These are phyloP conservation scores for Heptranchias perlo DNA, from an alignment of 2,113 vertebrate genomes.

Conservation along the genomic window DNA sequence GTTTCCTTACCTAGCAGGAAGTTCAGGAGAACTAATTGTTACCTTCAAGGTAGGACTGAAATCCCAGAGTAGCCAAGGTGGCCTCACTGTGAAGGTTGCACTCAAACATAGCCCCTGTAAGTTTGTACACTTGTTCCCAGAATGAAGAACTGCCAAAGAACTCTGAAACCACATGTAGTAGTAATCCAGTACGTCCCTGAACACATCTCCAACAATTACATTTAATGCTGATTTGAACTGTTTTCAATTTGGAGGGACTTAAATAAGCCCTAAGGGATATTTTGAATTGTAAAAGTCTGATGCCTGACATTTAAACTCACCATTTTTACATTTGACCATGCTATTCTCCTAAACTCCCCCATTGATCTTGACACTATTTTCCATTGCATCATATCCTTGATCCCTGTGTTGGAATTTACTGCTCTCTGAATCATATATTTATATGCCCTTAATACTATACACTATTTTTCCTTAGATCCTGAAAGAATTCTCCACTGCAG, in stretches of 20 bases:
- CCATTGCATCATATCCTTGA: constrained; percentile 10
- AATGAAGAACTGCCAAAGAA: not conserved
- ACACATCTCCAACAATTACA: not conserved
- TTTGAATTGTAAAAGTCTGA: constrained; percentile 15
- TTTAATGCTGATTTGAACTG: constrained; percentile 4
- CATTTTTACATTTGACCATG: constrained; percentile 3
- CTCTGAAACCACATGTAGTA: constrained; percentile 8
- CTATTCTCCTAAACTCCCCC: not conserved
- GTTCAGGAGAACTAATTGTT: not conserved
- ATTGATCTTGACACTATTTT: not conserved
- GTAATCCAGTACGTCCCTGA: constrained; percentile 9
- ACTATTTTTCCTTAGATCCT: not conserved
- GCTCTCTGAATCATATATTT: not conserved
- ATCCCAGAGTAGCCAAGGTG: not conserved
- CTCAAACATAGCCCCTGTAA: not conserved
- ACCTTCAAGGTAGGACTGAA: not conserved
- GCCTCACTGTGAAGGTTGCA: not conserved
- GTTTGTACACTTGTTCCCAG: constrained; percentile 4
- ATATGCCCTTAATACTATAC: not conserved
- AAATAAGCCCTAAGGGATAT: not conserved
- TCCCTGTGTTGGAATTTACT: not conserved
- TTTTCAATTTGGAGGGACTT: constrained; percentile 18
- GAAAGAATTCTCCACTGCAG: not conserved
- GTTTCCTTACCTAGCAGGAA: not conserved
- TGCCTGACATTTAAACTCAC: constrained; percentile 21